Base-by-base conservation (phyloP, 1,140 invertebrate species). In the Rhopalosiphum padi region DNA sequence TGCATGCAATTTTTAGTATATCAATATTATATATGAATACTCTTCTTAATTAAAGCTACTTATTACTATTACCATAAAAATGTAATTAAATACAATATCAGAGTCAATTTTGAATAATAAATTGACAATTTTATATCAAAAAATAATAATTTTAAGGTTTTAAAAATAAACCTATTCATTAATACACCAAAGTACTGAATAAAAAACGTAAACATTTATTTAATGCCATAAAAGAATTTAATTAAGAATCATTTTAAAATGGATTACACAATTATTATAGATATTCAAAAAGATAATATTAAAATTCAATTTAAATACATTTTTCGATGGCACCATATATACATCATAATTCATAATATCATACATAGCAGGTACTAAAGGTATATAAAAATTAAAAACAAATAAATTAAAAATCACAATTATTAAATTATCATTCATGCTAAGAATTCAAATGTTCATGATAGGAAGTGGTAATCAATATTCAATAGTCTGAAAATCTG, bases 391-490 rank as follows among this genome's bases (percentile, higher is more conserved):
- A 60, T 60, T 18, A 68, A 35, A 77, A 35, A 43, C 89, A 68
- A 90, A 90, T 90, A 90, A 90, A 68, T 90, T 90, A 90, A 68
- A 90, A 90, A 41, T 90, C 37, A 60, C 46, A 35, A 77, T 48
- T 55, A 53, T 55, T 41, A 37, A 55, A 22, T 90, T 41, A 60
- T 51, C 48, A 46, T 46, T 46, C 46, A 68, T 21, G 86, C 46
- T 89, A 35, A 89, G 30, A 55, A 55, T 53, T 37, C 2, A 83
- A 22, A 51, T 35, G 30, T 82, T 83, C 25, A 35, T 35, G 11
- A 48, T 51, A 83, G 46, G 9, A 23, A 37, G 6, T 37, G 9
- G 43, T 23, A 93, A 83, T 93, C 48, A 86, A 92, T 23, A 93
- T 51, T 93, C 48, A 86, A 92, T 93, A 83, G 15, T 43, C 82